These are phyloP conservation scores for Yponomeuta evonymella DNA, from an alignment of 2,888 invertebrate genomes.

Conservation along the genomic window DNA sequence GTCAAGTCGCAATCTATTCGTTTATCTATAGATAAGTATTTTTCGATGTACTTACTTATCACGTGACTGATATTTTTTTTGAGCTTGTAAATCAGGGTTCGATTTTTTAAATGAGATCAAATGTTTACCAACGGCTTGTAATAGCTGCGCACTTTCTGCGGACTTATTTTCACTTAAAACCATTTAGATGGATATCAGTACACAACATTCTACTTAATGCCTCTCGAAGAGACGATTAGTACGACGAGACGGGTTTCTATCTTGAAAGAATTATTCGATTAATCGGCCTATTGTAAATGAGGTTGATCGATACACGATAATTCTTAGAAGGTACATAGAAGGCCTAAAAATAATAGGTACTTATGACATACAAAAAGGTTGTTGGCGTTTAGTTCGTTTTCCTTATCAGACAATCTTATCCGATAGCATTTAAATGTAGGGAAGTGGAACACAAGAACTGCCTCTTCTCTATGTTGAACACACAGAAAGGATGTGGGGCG, in stretches of 20 bases:
- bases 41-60: no score
- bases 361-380: neutral
- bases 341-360: no score
- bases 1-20: no score
- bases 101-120: neutral
- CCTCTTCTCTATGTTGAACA: neutral
- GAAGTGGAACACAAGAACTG: neutral
- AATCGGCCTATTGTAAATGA: neutral
- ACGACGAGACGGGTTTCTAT: neutral
- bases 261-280: neutral
- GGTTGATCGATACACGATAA: neutral
- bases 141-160: slow-evolving; percentile 29
- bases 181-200: slow-evolving; percentile 51
- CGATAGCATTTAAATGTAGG: neutral
- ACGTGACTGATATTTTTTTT: no score
- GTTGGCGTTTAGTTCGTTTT: neutral
- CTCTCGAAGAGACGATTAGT: neutral
- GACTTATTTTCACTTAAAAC: slow-evolving; percentile 50
- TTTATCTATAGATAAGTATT: no score
- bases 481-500: no score
- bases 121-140: neutral
- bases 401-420: neutral
- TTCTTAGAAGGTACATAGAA: no score
- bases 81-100: no score
- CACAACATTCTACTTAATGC: slow-evolving; percentile 5